Base-by-base conservation (phyloP, 1,140 invertebrate species). In the Drosophila dunni region DNA sequence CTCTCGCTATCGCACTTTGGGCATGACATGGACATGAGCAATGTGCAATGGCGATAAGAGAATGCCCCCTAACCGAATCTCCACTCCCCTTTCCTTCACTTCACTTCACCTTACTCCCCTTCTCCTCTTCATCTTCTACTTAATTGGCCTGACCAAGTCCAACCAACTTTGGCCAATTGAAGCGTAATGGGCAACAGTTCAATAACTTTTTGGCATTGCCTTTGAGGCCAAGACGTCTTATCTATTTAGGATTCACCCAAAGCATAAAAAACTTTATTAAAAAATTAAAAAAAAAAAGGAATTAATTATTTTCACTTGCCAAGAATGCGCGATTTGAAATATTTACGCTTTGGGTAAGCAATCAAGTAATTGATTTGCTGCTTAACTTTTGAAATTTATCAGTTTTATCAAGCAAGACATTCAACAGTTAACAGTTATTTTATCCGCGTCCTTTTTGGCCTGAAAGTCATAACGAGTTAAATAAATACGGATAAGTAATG, bases 181-280 rank as follows among this genome's bases (percentile, higher is more conserved):
- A 85, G 81, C 81, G 78, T 86, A 85, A 85, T 85, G 81, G 81
- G 81, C 82, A 80, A 85, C 82, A 85, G 81, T 85, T 85, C 81
- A 85, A 85, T 85, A 85, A 85, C 81, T 85, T 85, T 84, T 85
- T 85, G 81, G 81, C 81, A 75, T 70, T 64, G 67, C 60, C 45
- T 69, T 29, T 68, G 40, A 68, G 54, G 56, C 56, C 56, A 34
- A 53, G 7, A 42, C 54, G 10, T 38, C 72, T 64, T 64, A 75
- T 75, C 64, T 54, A 48, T 20, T 15, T 51, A 36, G 34, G 11
- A 62, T 74, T 50, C 20, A 38, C 33, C 60, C 20, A 69, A 57
- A 56, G 36, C 13, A 34, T 34, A 24, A 15, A 45, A n/a, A 29
- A 29, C 24, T 29, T 29, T 29, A 29, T 29, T 3, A 29, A 2